Base-by-base conservation (phyloP, 2,113 vertebrate species). In the Pteropus alecto region DNA sequence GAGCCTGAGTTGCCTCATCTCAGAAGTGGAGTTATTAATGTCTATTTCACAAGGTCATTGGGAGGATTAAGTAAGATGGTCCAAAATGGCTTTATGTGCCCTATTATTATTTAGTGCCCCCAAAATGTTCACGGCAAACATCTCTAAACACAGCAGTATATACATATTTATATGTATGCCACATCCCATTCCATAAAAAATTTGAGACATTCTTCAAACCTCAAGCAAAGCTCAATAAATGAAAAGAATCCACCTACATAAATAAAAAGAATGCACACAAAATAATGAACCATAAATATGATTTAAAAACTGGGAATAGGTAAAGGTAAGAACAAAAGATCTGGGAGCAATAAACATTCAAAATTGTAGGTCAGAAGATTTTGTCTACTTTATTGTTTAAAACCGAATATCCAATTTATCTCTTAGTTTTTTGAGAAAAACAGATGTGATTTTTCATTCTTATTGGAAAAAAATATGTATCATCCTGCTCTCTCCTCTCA, bases 271-370 rank as follows among this genome's bases (percentile, higher is more conserved):
- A 60, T 46, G 56, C 58, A 61, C 41, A 87, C 48, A 74, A 79
- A 92, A 87, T 96, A 90, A 92, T 87, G 74, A 94, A 38, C 58
- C 58, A 65, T 87, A 90, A 95, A 93, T 67, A 71, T n/a, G 58
- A 88, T 61, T 90, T 88, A 1, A 90, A 94, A 96, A 92, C 2
- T 8, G 48, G 87, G 51, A 84, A 61, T 87, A 90, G 73, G 87
- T 41, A 74, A 90, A 96, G 54, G 41, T 33, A 41, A 58, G 70
- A 92, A 95, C 41, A 63, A 96, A 87, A 89, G 43, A 94, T 67
- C 35, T 38, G 35, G 63, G 70, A 90, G 70, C 96, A 90, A 94
- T 78, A 97, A 95, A 95, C 70, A 90, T 84, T 90, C 43, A 54
- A 61, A 81, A 94, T 83, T 74, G 67, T 63, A 46, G 63, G 16